Base-by-base conservation (phyloP, 2,113 vertebrate genomes). In the Emydura subglobosa region DNA sequence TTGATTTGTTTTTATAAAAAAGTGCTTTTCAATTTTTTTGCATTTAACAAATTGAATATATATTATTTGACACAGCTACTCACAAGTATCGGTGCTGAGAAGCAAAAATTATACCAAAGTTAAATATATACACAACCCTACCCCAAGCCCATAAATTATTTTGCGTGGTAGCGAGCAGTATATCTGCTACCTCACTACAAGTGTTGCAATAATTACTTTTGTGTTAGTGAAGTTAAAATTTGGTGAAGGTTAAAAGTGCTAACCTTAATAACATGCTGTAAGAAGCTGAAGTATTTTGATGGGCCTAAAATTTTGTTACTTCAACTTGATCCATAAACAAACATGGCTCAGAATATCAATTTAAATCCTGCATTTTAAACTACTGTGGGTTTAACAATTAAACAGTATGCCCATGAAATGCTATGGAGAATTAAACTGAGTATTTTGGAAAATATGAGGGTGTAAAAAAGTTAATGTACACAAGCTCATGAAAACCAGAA, bases 291-390 rank as follows among this genome's bases (percentile, higher is more conserved):
- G 96, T 90, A 95, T 93, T 96, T 89, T 95, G 95, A 96, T 92
- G 85, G 92, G 90, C 94, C 85, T 89, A 93, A 91, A 95, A 96
- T 94, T 95, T 94, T 91, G 95, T 88, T 90, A 95, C 94, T 91
- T 96, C 90, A 96, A 96, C 93, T 95, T 27, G 83, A 89, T 91
- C 81, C 11, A 22, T 95, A 85, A 86, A 91, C 89, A 93, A 93
- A 96, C 85, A 82, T 50, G 90, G 87, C 82, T 95, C 96, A 39
- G 93, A 96, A 95, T 97, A 95, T 95, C 93, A 97, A 97, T 95
- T 57, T 11, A 91, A 85, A 57, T 29, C 19, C 42, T 42, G 79
- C 47, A 61, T 91, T 91, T 51, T 19, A 78, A 80, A 82, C 82
- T 82, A 54, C 54, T 61, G 29, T 61, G 68, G 6, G 10, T 59